A percentile compares a stretch with the other conserved stretches of the same genome.
phyloP scores from a whole-genome alignment of 2,113 vertebrate species.

The Myrmecophaga tridactyla region DNA sequence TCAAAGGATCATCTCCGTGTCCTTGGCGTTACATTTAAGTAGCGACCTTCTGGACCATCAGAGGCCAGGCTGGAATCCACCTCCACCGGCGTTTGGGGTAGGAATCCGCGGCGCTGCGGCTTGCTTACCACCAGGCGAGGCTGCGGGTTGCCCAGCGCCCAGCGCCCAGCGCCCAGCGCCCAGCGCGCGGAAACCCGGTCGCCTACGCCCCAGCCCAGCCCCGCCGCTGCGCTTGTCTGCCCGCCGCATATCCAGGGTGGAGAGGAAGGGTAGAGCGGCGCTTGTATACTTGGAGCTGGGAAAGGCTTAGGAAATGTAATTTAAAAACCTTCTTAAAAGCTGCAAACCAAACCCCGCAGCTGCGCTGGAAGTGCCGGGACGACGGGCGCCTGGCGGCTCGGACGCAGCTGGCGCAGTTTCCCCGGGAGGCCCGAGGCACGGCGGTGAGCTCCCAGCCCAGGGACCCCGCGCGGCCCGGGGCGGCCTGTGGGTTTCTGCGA shows the following conservation, averaged over 20 bases:
- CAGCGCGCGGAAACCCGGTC: fast-evolving
- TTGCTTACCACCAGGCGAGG: fast-evolving
- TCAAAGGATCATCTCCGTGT: neutral
- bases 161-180: fast-evolving
- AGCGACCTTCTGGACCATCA: neutral
- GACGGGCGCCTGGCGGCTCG: neutral
- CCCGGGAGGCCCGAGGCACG: neutral
- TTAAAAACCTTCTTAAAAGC: neutral
- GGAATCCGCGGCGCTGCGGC: neutral
- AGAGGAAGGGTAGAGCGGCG: fast-evolving
- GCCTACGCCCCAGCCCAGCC: fast-evolving
- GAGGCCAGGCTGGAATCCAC: neutral
- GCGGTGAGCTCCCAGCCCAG: neutral
- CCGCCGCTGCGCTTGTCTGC: too few species aligned
- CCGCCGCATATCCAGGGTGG: too few species aligned
- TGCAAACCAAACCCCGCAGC: neutral
- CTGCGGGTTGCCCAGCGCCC: too few species aligned
- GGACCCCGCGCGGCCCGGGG: neutral
- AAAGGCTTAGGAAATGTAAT: neutral
- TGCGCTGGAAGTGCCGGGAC: neutral
- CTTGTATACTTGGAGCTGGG: neutral
- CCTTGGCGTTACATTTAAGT: neutral
- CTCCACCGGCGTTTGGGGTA: neutral
- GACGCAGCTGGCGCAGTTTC: neutral
- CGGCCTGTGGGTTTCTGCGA: neutral